These are phyloP conservation scores for Hirudinaria manillensis DNA, from an alignment of 2,888 invertebrate genomes.

Conservation along the genomic window DNA sequence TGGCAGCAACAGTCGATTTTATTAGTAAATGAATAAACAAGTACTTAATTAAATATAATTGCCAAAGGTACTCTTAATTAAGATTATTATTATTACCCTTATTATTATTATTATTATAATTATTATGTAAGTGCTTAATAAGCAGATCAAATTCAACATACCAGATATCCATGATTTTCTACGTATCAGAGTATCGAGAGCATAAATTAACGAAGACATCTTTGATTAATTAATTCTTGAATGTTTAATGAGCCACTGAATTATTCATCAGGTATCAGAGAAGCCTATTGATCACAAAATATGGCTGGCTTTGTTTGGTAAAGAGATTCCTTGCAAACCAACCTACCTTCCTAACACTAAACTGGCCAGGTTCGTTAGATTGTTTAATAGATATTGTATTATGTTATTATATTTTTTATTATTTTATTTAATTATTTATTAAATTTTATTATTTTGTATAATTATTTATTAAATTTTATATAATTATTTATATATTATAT, in stretches of 20 bases:
- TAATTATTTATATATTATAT: neutral
- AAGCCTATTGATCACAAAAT: constrained; percentile 40
- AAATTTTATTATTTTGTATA: neutral
- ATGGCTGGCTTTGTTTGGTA: constrained; percentile 39
- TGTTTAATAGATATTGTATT: neutral
- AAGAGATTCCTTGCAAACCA: constrained; percentile 39
- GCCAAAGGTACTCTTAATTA: no score
- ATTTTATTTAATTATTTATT: neutral
- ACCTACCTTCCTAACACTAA: constrained; percentile 41
- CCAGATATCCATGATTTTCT: no score
- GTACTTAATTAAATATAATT: no score
- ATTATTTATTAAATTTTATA: neutral
- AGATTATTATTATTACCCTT: neutral
- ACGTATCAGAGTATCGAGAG: no score
- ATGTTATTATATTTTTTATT: neutral
- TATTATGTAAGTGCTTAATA: no score
- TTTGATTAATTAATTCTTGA: no score
- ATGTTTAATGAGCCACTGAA: neutral
- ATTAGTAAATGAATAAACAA: no score
- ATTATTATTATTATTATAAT: neutral
- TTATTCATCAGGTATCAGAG: constrained; percentile 37
- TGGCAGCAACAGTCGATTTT: no score
- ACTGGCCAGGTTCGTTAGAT: constrained; percentile 36
- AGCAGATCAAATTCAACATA: no score
- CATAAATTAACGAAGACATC: no score